Percentiles rank a stretch among this genome's conserved stretches.
Evolutionary conservation across 2,797 vertebrate genomes (phyloP).

Genomic region (Florisuga fusca): DNA sequence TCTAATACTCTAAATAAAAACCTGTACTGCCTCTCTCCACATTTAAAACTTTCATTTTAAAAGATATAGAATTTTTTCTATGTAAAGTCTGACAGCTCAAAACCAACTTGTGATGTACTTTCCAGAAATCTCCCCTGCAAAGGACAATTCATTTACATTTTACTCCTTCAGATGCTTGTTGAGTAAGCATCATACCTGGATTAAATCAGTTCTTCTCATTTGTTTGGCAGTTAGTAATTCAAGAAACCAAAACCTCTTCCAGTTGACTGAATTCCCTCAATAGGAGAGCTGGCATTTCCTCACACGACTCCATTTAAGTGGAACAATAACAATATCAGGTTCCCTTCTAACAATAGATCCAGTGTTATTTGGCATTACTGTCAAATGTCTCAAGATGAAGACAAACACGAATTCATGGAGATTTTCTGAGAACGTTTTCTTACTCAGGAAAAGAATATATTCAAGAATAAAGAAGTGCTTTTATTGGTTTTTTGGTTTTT

Average conservation of each 20-base stretch:
- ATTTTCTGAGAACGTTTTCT: slow-evolving; percentile 52
- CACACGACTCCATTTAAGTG: slow-evolving; percentile 19
- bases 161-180: slow-evolving; percentile 32
- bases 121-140: slow-evolving; percentile 30
- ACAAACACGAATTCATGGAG: slow-evolving; percentile 52
- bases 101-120: not conserved
- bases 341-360: slow-evolving; percentile 64
- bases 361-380: slow-evolving; percentile 44
- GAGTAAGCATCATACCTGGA: slow-evolving; percentile 60
- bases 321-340: slow-evolving; percentile 74
- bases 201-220: slow-evolving; percentile 61
- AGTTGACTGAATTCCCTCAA: slow-evolving; percentile 60
- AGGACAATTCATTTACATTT: slow-evolving; percentile 58
- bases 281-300: slow-evolving; percentile 42
- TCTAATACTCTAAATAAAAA: not conserved
- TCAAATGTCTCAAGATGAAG: slow-evolving; percentile 51
- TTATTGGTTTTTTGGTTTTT: too few species aligned
- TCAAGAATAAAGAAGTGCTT: not conserved
- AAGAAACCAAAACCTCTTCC: slow-evolving; percentile 71
- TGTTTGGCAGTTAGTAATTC: slow-evolving; percentile 40
- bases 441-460: not conserved
- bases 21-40: not conserved
- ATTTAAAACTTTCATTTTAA: not conserved
- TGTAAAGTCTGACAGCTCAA: not conserved
- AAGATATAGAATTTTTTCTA: not conserved